Evolutionary conservation across 2,888 invertebrate genomes (phyloP).

Genomic region (Hydrotaea cyrtoneurina): DNA sequence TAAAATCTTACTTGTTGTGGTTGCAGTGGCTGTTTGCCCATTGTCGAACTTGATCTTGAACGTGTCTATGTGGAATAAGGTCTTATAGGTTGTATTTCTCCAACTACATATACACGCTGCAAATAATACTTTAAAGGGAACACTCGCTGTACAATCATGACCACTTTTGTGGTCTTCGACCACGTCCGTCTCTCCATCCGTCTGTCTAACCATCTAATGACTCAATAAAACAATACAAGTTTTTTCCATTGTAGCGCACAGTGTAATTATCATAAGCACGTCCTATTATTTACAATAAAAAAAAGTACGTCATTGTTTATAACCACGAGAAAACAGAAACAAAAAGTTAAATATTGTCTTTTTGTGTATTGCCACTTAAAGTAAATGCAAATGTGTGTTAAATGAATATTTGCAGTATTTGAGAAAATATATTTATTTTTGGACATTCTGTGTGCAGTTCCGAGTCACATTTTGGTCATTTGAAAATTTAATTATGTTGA

Average conservation of each 20-base stretch:
- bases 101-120: background rate
- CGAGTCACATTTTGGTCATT: no score
- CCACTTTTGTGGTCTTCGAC: background rate
- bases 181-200: background rate
- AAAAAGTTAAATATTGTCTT: background rate
- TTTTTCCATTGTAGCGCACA: background rate
- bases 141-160: background rate
- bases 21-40: background rate
- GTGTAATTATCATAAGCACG: background rate
- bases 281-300: background rate
- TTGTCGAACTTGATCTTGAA: slow-evolving; percentile 55
- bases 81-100: slow-evolving; percentile 26
- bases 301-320: background rate
- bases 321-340: background rate
- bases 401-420: background rate
- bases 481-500: no score
- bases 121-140: background rate
- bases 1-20: background rate
- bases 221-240: slow-evolving; percentile 7
- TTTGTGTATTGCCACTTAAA: background rate
- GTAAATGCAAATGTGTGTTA: background rate
- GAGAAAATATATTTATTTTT: background rate
- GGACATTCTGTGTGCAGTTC: background rate
- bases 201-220: background rate
- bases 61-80: slow-evolving; percentile 44